phyloP scores from a whole-genome alignment of 2,113 vertebrate genomes.

The Trogon melanurus region DNA sequence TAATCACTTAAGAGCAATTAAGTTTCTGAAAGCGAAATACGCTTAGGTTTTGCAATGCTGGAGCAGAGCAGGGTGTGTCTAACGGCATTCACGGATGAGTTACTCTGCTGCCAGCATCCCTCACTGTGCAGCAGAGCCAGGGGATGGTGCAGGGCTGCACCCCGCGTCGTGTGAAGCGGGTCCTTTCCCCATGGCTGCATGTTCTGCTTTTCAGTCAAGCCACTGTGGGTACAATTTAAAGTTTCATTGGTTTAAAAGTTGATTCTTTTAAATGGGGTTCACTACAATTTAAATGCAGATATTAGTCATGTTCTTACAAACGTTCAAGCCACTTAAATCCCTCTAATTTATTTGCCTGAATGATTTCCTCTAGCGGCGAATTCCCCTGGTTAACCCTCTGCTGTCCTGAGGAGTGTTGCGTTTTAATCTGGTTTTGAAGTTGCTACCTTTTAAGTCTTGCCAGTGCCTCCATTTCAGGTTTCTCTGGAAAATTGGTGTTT shows the following conservation, averaged over 20 bases:
- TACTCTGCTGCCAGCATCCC: not conserved
- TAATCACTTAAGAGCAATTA: not conserved
- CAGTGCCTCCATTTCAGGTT: not conserved
- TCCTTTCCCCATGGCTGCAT: not conserved
- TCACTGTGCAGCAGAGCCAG: fast-evolving
- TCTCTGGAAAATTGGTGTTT: not conserved
- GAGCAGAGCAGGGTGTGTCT: not conserved
- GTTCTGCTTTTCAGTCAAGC: not conserved
- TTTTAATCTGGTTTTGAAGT: not conserved
- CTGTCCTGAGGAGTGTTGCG: not conserved
- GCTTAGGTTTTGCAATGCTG: not conserved
- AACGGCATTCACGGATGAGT: not conserved
- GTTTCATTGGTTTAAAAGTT: not conserved
- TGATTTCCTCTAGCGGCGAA: not conserved
- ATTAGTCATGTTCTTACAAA: not conserved
- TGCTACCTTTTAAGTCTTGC: not conserved
- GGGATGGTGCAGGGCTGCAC: not conserved
- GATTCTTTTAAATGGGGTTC: not conserved
- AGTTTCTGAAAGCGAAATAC: not conserved
- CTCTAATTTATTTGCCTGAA: not conserved
- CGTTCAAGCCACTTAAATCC: not conserved
- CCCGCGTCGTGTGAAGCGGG: fast-evolving
- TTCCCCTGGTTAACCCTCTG: not conserved
- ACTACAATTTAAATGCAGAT: not conserved
- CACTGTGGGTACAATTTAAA: not conserved